Percentiles rank a stretch among this genome's conserved stretches.
Evolutionary conservation across 2,888 invertebrate species (phyloP).

Genomic region (Rotaria magnacalcarata): DNA sequence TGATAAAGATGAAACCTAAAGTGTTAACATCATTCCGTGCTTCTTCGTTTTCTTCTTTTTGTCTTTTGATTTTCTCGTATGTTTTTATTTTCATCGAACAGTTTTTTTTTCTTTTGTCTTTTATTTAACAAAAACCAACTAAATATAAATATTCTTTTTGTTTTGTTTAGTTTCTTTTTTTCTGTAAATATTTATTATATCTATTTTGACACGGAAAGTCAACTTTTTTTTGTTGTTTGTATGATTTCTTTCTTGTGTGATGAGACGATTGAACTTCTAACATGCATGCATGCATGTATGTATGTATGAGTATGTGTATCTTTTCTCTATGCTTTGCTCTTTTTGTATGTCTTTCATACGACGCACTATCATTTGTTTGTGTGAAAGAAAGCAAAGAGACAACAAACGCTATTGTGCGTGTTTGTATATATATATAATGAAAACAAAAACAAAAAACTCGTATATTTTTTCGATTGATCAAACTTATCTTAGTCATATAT

Average conservation of each 20-base stretch:
- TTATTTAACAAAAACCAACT: neutral
- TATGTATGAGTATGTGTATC: conserved; percentile 3
- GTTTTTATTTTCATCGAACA: conserved; percentile 30
- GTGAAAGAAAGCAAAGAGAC: conserved; percentile 4
- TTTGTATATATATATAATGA: neutral
- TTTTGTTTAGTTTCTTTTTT: neutral
- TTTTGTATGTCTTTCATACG: conserved; percentile 26
- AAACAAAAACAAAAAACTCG: no score
- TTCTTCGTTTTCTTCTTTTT: neutral
- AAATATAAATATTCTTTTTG: conserved; percentile 21
- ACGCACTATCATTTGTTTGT: neutral
- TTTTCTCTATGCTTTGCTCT: neutral
- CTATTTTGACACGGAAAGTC: conserved; percentile 16
- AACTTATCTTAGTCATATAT: no score
- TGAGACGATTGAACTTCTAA: conserved; percentile 6
- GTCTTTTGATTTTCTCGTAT: neutral
- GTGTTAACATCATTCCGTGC: neutral
- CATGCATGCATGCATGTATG: neutral
- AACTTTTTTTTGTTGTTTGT: neutral
- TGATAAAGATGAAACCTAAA: conserved; percentile 10
- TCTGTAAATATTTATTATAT: conserved; percentile 14
- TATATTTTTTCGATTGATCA: no score
- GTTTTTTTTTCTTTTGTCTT: neutral
- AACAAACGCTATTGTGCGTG: neutral
- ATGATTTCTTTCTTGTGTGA: conserved; percentile 10